A percentile compares a stretch with the other conserved stretches of the same genome.
phyloP scores from a whole-genome alignment of 2,888 invertebrate genomes.

The Entomobrya multifasciata region DNA sequence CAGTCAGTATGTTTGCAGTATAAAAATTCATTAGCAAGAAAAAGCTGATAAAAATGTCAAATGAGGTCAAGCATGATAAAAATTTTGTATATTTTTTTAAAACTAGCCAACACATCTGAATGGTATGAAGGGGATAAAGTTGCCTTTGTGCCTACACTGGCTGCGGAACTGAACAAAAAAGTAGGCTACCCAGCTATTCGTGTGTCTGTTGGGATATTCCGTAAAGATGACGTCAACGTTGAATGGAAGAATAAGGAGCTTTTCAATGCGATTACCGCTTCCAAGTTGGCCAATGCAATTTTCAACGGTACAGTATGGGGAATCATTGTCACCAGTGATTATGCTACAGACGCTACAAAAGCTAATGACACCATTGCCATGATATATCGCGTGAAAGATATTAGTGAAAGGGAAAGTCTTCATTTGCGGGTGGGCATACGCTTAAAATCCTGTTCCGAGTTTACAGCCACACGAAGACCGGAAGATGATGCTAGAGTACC shows the following conservation, averaged over 20 bases:
- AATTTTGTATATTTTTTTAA: background rate
- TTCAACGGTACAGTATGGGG: constrained; percentile 72
- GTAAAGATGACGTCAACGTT: constrained; percentile 50
- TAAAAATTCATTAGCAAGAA: too few species aligned
- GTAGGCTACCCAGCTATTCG: constrained; percentile 45
- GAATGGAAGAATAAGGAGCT: constrained; percentile 65
- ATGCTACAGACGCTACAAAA: background rate
- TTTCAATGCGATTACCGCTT: constrained; percentile 61
- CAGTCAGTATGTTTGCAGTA: too few species aligned
- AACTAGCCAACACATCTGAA: constrained; percentile 49
- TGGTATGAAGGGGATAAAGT: constrained; percentile 67
- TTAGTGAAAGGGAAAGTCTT: constrained; percentile 30
- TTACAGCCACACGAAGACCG: constrained; percentile 17
- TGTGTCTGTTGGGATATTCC: constrained; percentile 60
- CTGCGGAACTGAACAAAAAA: constrained; percentile 64
- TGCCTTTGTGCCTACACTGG: constrained; percentile 36
- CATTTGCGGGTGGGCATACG: constrained; percentile 66
- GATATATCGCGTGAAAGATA: constrained; percentile 41
- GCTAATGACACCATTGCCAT: constrained; percentile 52
- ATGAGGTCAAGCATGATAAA: background rate
- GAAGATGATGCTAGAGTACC: constrained; percentile 31
- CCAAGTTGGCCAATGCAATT: constrained; percentile 62
- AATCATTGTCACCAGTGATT: constrained; percentile 65
- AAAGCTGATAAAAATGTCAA: constrained; percentile 23
- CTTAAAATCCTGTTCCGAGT: constrained; percentile 45